These are phyloP conservation scores for Aphidius ervi DNA, from an alignment of 1,140 invertebrate species.

Conservation along the genomic window DNA sequence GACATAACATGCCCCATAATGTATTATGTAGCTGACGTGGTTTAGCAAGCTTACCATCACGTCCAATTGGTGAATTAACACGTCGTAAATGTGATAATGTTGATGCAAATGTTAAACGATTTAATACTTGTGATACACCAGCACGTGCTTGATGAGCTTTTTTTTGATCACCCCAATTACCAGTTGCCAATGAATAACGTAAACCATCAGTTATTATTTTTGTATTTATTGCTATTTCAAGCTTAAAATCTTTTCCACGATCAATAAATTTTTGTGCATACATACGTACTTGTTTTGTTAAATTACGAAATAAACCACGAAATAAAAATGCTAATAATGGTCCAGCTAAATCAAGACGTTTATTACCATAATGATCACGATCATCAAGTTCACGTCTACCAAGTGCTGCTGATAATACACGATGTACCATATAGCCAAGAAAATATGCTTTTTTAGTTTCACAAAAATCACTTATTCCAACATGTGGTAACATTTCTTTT, in stretches of 20 bases:
- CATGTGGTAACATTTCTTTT: slow-evolving; percentile 99
- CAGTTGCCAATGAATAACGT: slow-evolving; percentile 94
- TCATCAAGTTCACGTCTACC: slow-evolving; percentile 95
- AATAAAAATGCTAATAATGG: slow-evolving; percentile 94
- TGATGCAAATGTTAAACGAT: slow-evolving; percentile 94
- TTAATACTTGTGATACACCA: slow-evolving; percentile 90
- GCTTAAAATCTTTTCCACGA: slow-evolving; percentile 95
- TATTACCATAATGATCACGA: slow-evolving; percentile 99
- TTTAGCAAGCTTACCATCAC: slow-evolving; percentile 97
- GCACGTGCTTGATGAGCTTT: slow-evolving; percentile 97
- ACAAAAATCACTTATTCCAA: slow-evolving; percentile 97
- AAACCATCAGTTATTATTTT: slow-evolving; percentile 98
- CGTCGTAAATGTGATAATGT: slow-evolving; percentile 95
- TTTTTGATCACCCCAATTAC: slow-evolving; percentile 99
- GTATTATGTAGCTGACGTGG: slow-evolving; percentile 98
- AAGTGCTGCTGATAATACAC: slow-evolving; percentile 88
- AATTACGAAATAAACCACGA: slow-evolving; percentile 87
- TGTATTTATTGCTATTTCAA: slow-evolving; percentile 96
- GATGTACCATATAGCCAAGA: slow-evolving; percentile 97
- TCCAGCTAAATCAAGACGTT: slow-evolving; percentile 94
- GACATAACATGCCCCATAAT: slow-evolving; percentile 98
- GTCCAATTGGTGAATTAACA: slow-evolving; percentile 96
- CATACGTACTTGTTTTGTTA: slow-evolving; percentile 93
- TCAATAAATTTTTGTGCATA: slow-evolving; percentile 99
- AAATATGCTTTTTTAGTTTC: slow-evolving; percentile 99